These are phyloP conservation scores for Macquaria ambigua DNA, from an alignment of 2,113 vertebrate genomes.

Conservation along the genomic window DNA sequence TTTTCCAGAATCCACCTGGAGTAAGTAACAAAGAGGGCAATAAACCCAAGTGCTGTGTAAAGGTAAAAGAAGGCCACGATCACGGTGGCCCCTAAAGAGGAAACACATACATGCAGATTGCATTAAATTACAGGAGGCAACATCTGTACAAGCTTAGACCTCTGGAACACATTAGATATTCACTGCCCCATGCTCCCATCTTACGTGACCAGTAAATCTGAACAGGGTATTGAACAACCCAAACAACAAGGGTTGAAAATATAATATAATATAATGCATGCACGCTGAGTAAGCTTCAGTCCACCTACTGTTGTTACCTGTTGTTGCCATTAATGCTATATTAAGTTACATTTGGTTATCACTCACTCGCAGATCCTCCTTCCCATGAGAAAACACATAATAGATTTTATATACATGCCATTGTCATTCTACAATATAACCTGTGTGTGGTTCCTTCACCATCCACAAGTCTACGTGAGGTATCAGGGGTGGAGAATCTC, in stretches of 20 bases:
- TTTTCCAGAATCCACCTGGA: conserved; percentile 26
- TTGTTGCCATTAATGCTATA: neutral
- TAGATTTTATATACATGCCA: neutral
- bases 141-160: conserved; percentile 76
- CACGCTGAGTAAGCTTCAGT: neutral
- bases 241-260: conserved; percentile 36
- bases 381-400: neutral
- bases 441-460: neutral
- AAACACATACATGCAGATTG: conserved; percentile 72
- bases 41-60: conserved; percentile 9
- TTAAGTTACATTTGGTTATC: neutral
- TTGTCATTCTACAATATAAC: neutral
- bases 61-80: conserved; percentile 46
- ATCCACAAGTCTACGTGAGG: neutral
- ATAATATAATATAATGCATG: neutral
- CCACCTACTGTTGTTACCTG: neutral
- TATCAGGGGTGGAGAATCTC: neutral
- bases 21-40: conserved; percentile 13
- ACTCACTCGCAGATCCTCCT: neutral
- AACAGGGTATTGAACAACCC: conserved; percentile 34
- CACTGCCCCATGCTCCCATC: conserved; percentile 36
- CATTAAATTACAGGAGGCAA: conserved; percentile 75
- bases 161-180: conserved; percentile 74
- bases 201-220: conserved; percentile 47
- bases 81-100: conserved; percentile 75